Conservation (phyloP, 2,888 invertebrate species). For the Megastigmus dorsalis region DNA sequence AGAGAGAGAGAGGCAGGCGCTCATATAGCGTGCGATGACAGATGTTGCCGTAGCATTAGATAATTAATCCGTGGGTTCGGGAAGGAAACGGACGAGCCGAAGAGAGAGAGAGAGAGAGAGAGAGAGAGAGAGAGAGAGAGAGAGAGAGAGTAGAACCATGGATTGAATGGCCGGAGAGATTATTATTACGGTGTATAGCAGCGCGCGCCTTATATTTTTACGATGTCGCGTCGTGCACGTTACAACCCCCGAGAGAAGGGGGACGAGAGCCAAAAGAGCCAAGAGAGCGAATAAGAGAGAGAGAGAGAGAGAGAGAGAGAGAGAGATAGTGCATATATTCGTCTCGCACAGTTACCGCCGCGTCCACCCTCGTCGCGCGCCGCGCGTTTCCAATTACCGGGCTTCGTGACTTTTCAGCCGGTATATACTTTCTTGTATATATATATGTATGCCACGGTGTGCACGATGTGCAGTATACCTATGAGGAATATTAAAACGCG, state of each 20-base stretch:
- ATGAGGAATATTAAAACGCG: too few species aligned
- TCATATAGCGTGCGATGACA: slow-evolving; percentile 66
- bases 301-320: not conserved
- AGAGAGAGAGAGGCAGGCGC: not conserved
- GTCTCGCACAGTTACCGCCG: slow-evolving; percentile 3
- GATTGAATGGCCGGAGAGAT: slow-evolving; percentile 35
- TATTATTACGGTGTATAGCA: slow-evolving; percentile 15
- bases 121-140: slow-evolving; percentile 43
- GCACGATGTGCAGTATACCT: too few species aligned
- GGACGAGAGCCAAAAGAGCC: not conserved
- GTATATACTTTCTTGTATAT: too few species aligned
- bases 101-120: slow-evolving; percentile 34
- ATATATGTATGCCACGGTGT: too few species aligned
- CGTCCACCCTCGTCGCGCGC: slow-evolving; percentile 13
- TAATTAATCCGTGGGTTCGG: slow-evolving; percentile 67
- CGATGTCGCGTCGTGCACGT: slow-evolving; percentile 22
- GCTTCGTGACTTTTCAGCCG: slow-evolving; percentile 31
- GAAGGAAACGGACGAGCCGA: not conserved
- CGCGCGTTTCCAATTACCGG: slow-evolving; percentile 20
- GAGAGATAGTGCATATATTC: not conserved
- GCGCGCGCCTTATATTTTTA: slow-evolving; percentile 20
- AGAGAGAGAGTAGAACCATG: not conserved
- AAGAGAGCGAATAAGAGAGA: not conserved
- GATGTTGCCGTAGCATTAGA: slow-evolving; percentile 72
- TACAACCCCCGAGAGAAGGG: slow-evolving; percentile 18